These are phyloP conservation scores for Calypte anna DNA, from an alignment of 2,113 vertebrate genomes.

Conservation along the genomic window DNA sequence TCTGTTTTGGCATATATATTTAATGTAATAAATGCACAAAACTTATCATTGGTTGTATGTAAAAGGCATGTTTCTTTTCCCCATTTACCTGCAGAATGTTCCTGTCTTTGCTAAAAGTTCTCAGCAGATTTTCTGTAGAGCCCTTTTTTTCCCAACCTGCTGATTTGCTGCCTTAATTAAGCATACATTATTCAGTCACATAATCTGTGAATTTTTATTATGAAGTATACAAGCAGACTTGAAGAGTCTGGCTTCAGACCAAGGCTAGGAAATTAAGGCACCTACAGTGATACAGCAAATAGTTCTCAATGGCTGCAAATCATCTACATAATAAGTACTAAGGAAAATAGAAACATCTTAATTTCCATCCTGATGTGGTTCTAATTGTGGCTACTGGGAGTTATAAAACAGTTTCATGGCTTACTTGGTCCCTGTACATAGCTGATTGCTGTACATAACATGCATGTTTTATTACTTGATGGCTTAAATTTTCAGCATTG, in stretches of 20 bases:
- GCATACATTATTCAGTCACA: background rate
- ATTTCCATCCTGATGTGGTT: background rate
- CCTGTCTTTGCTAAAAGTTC: background rate
- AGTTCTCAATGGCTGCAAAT: slow-evolving; percentile 22
- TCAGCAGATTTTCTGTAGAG: background rate
- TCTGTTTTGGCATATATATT: background rate
- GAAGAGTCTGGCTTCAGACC: background rate
- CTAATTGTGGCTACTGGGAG: slow-evolving; percentile 10
- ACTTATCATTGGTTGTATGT: background rate
- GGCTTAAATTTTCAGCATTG: background rate
- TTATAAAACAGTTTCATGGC: background rate
- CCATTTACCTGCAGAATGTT: background rate
- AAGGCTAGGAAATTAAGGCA: background rate
- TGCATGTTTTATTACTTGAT: background rate
- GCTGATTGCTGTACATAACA: background rate
- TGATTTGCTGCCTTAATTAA: slow-evolving; percentile 21
- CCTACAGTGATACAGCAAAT: background rate
- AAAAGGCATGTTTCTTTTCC: background rate
- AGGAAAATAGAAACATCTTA: background rate
- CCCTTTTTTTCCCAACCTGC: background rate
- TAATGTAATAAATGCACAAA: background rate
- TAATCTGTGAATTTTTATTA: background rate
- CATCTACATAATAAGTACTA: background rate
- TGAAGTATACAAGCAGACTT: background rate
- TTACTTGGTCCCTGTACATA: background rate